Evolutionary conservation across 1,140 invertebrate species (phyloP), one percentile per base, ranked within the genome.

Genomic region (Pseudomyrmex concolor): DNA sequence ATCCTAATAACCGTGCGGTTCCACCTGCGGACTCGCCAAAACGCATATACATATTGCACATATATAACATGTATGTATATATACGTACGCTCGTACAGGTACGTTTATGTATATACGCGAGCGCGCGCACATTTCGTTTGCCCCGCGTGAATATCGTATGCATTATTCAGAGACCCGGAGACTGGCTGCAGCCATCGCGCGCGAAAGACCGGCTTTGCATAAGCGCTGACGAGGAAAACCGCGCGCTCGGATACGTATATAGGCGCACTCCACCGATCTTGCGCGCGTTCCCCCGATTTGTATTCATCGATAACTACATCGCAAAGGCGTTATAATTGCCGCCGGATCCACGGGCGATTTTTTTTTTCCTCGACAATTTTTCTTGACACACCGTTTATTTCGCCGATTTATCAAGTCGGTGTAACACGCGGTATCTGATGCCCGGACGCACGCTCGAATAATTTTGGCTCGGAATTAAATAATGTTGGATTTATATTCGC

Each of bases 1-100:
- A 92, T 92, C 72, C 85, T 91, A 91, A 93, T 92, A 92, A 91
- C 89, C 86, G 84, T 83, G 86, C 80, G 88, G 86, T 91, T 92
- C 78, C 91, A 92, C 89, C 91, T 91, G 90, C 88, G 77, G 84
- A 91, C 88, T 74, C 78, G 72, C 73, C 88, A 82, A 90, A 90
- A 90, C 83, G 85, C 34, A 54, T 67, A 15, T 84, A 66, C 25
- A 45, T 80, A 72, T 71, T 70, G 50, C 55, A 78, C 59, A 19
- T 72, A 62, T 70, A 54, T 55, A 76, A 55, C 48, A 84, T 54
- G 54, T 19, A 17, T 15, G 22, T 19, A 48, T 60, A 54, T 62
- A 76, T 54, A 51, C 43, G 19, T 19, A 59, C 82, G 10, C 22
- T 67, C 54, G 66, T 81, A 48, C 57, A 22, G 9, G 10, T 12